A percentile compares a stretch with the other conserved stretches of the same genome.
phyloP scores from a whole-genome alignment of 2,888 invertebrate genomes.

The Thysanoteuthis rhombus region DNA sequence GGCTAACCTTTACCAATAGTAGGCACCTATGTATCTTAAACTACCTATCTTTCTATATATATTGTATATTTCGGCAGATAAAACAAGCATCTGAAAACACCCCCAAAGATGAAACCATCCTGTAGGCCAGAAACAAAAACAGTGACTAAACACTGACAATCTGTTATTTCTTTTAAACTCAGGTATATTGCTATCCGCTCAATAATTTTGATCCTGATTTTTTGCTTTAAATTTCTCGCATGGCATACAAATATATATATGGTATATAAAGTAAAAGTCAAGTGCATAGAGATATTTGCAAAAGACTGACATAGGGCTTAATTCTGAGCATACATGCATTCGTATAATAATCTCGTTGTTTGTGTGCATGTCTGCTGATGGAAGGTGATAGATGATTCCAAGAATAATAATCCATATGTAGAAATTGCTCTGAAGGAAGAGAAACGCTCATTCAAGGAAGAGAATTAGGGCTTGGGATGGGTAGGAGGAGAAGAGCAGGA shows the following conservation, averaged over 20 bases:
- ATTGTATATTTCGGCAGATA: too few relatives aligned
- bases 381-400: background rate
- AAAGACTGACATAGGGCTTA: background rate
- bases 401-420: background rate
- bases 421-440: background rate
- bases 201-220: too few relatives aligned
- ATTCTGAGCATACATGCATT: background rate
- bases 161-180: too few relatives aligned
- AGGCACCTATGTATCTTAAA: too few relatives aligned
- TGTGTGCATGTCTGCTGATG: background rate
- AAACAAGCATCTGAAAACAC: too few relatives aligned
- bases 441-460: background rate
- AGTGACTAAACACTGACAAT: too few relatives aligned
- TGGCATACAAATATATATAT: constrained; percentile 12
- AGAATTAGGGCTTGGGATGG: background rate
- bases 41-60: background rate
- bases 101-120: too few relatives aligned
- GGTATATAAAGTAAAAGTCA: background rate
- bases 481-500: background rate
- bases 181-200: too few relatives aligned
- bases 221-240: too few relatives aligned
- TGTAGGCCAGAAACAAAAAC: too few relatives aligned
- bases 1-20: too few relatives aligned
- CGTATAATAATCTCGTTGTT: background rate
- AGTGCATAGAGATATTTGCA: background rate